These are phyloP conservation scores for Scopus umbretta DNA, from an alignment of 2,113 vertebrate genomes.

Conservation along the genomic window DNA sequence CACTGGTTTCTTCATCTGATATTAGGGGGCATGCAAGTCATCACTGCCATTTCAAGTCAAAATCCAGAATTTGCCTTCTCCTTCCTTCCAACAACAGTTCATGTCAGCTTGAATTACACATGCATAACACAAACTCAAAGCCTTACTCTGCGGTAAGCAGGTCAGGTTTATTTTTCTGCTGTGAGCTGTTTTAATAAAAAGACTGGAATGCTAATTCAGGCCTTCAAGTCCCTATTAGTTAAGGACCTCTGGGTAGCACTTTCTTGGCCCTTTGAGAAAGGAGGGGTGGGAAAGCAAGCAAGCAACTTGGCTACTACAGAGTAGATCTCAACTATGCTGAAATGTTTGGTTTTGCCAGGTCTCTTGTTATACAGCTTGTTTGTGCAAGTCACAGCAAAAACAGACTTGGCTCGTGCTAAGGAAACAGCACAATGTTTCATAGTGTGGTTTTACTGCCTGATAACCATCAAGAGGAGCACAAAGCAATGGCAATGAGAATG, in stretches of 20 bases:
- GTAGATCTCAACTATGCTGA: background rate
- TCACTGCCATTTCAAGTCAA: background rate
- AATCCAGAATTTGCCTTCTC: background rate
- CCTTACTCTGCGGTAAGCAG: background rate
- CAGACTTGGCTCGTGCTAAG: background rate
- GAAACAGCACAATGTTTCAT: background rate
- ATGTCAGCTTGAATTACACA: conserved; percentile 47
- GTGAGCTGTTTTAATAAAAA: conserved; percentile 26
- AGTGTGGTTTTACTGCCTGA: background rate
- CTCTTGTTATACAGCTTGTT: conserved; percentile 12
- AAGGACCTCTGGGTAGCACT: background rate
- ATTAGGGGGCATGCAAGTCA: background rate
- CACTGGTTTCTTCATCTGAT: background rate
- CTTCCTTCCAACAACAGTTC: background rate
- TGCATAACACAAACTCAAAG: background rate
- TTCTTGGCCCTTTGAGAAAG: background rate
- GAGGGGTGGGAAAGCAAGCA: background rate
- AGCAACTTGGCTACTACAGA: background rate
- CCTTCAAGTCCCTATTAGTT: conserved; percentile 16
- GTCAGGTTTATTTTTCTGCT: conserved; percentile 38
- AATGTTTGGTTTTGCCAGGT: conserved; percentile 7
- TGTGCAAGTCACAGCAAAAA: conserved; percentile 33
- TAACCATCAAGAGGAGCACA: background rate
- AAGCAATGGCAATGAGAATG: background rate
- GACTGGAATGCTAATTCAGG: conserved; percentile 10